A percentile compares a stretch with the other conserved stretches of the same genome.
Evolutionary conservation across 2,888 invertebrate species (phyloP).

Genomic region (Periphyllus acericola): DNA sequence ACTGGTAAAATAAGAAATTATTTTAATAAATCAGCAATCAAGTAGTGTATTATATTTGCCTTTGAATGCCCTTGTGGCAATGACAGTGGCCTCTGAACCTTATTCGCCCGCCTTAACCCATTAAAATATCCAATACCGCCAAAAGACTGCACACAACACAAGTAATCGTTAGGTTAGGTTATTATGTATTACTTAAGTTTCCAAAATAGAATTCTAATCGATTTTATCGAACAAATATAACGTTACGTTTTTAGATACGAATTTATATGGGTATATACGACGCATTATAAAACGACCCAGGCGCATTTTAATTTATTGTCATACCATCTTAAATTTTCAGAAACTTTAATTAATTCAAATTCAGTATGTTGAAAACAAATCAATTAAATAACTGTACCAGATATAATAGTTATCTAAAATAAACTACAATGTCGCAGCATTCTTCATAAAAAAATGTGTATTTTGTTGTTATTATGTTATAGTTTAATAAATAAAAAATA

Average conservation of each 20-base stretch:
- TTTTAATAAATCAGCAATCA: neutral
- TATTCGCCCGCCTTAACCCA: slow-evolving; percentile 29
- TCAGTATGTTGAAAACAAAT: no score
- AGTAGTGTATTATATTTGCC: slow-evolving; percentile 44
- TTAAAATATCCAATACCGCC: slow-evolving; percentile 31
- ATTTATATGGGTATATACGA: no score
- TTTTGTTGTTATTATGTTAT: neutral
- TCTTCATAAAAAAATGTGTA: no score
- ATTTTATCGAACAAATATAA: neutral
- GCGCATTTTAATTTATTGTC: neutral
- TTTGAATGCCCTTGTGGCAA: slow-evolving; percentile 59
- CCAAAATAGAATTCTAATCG: slow-evolving; percentile 13
- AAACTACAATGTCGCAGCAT: no score
- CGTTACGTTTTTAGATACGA: neutral
- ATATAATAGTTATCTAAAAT: no score
- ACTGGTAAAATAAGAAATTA: neutral
- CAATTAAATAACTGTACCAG: no score
- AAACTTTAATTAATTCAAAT: neutral
- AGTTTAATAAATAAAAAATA: no score
- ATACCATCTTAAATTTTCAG: neutral
- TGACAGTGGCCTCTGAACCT: slow-evolving; percentile 57
- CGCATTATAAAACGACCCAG: neutral
- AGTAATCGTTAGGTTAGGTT: no score
- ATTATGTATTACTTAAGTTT: slow-evolving; percentile 15
- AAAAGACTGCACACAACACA: neutral